Conservation (phyloP, 1,140 invertebrate species). For the Drosophila grimshawi region DNA sequence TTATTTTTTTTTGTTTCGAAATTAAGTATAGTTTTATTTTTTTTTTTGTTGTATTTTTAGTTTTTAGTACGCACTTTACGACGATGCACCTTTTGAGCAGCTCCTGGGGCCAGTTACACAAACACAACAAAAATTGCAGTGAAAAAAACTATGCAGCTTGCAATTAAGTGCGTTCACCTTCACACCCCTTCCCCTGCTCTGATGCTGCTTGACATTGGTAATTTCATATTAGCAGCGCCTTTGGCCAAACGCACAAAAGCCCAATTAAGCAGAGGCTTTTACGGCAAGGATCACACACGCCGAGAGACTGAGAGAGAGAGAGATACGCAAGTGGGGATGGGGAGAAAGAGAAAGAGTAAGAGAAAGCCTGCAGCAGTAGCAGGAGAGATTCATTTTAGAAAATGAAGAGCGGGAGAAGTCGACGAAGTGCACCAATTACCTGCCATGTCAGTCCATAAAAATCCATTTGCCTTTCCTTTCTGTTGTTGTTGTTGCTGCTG, state of each 20-base stretch:
- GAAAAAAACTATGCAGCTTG: constrained; percentile 39
- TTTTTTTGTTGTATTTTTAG: constrained; percentile 8
- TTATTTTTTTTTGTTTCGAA: constrained; percentile 6
- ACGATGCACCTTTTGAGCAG: constrained; percentile 2
- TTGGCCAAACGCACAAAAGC: constrained; percentile 60
- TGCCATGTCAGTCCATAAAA: constrained; percentile 81
- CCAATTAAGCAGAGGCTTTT: constrained; percentile 70
- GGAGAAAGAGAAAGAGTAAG: not conserved
- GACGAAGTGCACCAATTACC: constrained; percentile 77
- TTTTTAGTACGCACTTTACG: constrained; percentile 22
- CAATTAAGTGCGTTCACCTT: constrained; percentile 62
- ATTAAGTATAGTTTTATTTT: constrained; percentile 10
- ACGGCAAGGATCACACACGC: constrained; percentile 22
- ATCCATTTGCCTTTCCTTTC: constrained; percentile 70
- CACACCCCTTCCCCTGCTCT: not conserved
- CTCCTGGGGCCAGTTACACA: constrained; percentile 29
- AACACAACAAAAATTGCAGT: not conserved
- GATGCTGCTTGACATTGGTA: constrained; percentile 49
- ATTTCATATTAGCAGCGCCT: constrained; percentile 76
- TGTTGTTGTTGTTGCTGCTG: constrained; percentile 9
- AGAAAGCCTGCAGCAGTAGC: not conserved
- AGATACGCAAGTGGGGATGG: not conserved
- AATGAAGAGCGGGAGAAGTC: constrained; percentile 31
- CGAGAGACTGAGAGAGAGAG: not conserved
- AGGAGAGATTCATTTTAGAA: constrained; percentile 36